These are phyloP conservation scores for Microctonus brassicae DNA, from an alignment of 2,888 invertebrate species.

Conservation along the genomic window DNA sequence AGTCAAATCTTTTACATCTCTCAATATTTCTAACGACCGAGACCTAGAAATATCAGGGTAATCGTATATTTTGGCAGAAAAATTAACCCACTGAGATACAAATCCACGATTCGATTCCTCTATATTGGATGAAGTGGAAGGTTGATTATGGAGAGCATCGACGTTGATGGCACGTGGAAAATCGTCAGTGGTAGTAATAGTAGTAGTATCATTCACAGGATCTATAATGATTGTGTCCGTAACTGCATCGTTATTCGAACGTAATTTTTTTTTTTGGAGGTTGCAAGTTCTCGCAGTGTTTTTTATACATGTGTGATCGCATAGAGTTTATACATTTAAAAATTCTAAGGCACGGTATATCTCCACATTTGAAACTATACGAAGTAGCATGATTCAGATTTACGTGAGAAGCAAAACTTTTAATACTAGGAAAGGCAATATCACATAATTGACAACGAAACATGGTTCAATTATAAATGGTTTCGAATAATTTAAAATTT, in stretches of 20 bases:
- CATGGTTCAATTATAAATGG: no score
- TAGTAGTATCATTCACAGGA: no score
- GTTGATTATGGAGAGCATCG: background rate
- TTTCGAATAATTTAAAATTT: background rate
- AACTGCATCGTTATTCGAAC: no score
- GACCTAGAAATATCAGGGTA: slow-evolving; percentile 34
- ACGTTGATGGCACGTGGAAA: no score
- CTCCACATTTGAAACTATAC: background rate
- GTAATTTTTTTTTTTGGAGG: no score
- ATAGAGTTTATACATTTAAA: background rate
- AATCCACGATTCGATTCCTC: no score
- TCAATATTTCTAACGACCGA: slow-evolving; percentile 23
- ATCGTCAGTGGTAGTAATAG: no score
- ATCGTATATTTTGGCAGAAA: slow-evolving; percentile 26
- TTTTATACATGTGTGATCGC: background rate
- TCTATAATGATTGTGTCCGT: no score
- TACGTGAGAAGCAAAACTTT: background rate
- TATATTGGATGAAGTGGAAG: no score
- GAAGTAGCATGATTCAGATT: background rate
- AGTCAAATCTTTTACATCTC: slow-evolving; percentile 23
- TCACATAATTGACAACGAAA: background rate
- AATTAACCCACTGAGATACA: no score
- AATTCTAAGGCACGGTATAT: background rate
- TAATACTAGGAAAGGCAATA: background rate
- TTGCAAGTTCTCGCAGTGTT: no score